These are phyloP conservation scores for Venustoraphidia nigricollis DNA, from an alignment of 2,888 invertebrate species.

Conservation along the genomic window DNA sequence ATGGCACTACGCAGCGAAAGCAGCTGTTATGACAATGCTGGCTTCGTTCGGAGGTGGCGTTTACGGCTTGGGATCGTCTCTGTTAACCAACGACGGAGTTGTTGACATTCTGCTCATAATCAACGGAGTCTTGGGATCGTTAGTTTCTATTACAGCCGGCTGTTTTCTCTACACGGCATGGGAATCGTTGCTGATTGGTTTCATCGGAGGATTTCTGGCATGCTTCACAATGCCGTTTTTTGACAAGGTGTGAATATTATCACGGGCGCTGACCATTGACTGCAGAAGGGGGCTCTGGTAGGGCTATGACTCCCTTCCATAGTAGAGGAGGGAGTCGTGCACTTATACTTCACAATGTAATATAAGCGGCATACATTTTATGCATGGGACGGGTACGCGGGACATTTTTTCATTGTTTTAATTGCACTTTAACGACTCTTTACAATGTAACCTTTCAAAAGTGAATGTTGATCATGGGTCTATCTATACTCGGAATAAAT, in stretches of 20 bases:
- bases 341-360: no score
- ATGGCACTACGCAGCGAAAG: slow-evolving; percentile 84
- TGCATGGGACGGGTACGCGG: no score
- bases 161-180: slow-evolving; percentile 75
- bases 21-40: slow-evolving; percentile 82
- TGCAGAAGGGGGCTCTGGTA: no score
- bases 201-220: slow-evolving; percentile 59
- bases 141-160: slow-evolving; percentile 80
- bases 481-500: no score
- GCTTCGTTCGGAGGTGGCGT: slow-evolving; percentile 81
- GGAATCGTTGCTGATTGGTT: slow-evolving; percentile 73
- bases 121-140: slow-evolving; percentile 72
- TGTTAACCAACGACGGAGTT: slow-evolving; percentile 48
- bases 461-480: no score
- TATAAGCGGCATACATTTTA: no score
- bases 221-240: slow-evolving; percentile 58
- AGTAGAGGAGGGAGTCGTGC: no score
- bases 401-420: no score
- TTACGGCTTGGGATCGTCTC: slow-evolving; percentile 46
- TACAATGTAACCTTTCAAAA: no score
- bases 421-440: no score
- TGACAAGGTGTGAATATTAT: slow-evolving; percentile 33
- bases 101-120: slow-evolving; percentile 76
- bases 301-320: no score
- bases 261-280: background rate